Conservation (phyloP, 2,113 vertebrate genomes). For the Rhinolophus sinicus region DNA sequence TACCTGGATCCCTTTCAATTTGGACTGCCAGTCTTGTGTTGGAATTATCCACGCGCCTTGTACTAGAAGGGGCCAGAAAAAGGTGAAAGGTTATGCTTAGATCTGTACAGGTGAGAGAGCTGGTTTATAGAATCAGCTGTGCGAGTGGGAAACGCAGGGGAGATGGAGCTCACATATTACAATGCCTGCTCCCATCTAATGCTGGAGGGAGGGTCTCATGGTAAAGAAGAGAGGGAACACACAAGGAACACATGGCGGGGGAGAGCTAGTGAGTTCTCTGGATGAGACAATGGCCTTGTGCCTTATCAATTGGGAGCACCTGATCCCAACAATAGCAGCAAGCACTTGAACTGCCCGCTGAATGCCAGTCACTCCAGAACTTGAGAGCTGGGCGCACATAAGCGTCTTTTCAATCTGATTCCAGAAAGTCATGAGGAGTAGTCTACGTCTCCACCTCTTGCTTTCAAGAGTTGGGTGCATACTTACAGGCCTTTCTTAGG, state of each 20-base stretch:
- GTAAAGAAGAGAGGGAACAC: not conserved
- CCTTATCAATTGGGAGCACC: not conserved
- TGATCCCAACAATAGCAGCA: not conserved
- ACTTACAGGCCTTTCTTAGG: not conserved
- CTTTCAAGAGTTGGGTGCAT: rapidly evolving
- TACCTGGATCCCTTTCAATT: slow-evolving; percentile 96
- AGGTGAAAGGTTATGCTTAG: not conserved
- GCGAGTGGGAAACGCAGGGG: not conserved
- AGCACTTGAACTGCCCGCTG: not conserved
- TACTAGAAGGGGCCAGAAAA: slow-evolving; percentile 85
- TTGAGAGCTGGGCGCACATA: not conserved
- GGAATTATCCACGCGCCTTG: slow-evolving; percentile 95
- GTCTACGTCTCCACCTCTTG: not conserved
- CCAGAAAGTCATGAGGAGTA: not conserved
- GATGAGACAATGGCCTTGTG: not conserved
- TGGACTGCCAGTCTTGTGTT: slow-evolving; percentile 97
- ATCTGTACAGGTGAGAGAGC: rapidly evolving
- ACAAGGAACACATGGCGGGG: rapidly evolving
- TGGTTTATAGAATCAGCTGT: not conserved
- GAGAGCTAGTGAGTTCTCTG: not conserved
- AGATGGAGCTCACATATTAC: rapidly evolving
- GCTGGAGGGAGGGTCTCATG: rapidly evolving
- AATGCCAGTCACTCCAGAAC: too few relatives aligned
- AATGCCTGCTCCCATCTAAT: rapidly evolving
- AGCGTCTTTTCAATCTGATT: not conserved